These are phyloP conservation scores for Asarcornis scutulata DNA, from an alignment of 2,113 vertebrate genomes.

Conservation along the genomic window DNA sequence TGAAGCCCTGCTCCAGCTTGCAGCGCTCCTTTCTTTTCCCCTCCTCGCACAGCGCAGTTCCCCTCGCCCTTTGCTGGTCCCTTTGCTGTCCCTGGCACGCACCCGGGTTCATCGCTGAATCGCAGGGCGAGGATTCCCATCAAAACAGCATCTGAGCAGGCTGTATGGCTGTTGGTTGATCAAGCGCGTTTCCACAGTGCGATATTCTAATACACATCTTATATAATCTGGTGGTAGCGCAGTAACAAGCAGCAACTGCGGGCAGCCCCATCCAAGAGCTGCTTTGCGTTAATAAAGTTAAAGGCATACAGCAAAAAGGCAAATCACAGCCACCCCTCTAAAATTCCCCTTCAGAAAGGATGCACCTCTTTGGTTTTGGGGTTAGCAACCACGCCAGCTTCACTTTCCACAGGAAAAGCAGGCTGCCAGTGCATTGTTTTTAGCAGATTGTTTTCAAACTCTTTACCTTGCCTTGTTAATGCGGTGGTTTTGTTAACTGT, in stretches of 20 bases:
- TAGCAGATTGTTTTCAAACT: not conserved
- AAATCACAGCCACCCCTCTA: fast-evolving
- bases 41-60: not conserved
- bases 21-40: not conserved
- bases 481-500: not conserved
- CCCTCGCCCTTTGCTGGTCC: not conserved
- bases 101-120: not conserved
- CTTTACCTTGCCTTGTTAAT: not conserved
- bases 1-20: not conserved
- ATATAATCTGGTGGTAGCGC: not conserved
- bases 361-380: not conserved
- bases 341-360: not conserved
- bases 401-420: not conserved
- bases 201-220: not conserved
- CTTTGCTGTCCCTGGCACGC: not conserved
- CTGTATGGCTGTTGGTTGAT: not conserved
- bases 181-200: not conserved
- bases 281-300: not conserved
- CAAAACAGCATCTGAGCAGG: not conserved
- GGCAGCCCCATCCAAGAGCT: not conserved
- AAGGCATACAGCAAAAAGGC: not conserved
- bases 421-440: not conserved
- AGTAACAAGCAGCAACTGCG: not conserved
- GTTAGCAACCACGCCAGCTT: not conserved
- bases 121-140: not conserved